Percentiles rank a stretch among this genome's conserved stretches.
These are phyloP conservation scores for Platycercus adscitus DNA, from an alignment of 2,113 vertebrate species.

Conservation along the genomic window DNA sequence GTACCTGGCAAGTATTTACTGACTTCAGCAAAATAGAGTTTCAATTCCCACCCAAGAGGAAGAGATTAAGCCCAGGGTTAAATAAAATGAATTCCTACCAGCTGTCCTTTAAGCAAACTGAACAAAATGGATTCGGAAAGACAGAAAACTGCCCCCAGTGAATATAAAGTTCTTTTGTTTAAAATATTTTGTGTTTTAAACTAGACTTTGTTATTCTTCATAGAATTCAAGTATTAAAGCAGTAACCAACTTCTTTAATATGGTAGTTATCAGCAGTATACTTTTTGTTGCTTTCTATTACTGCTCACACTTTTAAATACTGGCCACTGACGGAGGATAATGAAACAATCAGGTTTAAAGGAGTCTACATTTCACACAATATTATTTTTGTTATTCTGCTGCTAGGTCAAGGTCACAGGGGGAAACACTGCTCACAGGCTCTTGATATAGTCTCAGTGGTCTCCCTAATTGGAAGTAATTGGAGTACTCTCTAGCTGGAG, in stretches of 20 bases:
- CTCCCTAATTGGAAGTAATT: background rate
- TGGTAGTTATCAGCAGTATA: background rate
- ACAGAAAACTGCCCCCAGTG: background rate
- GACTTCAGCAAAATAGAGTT: slow-evolving; percentile 2
- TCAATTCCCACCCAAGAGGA: background rate
- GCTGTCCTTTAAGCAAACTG: slow-evolving; percentile 27
- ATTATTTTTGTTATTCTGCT: background rate
- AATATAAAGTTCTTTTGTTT: background rate
- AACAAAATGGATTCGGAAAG: background rate
- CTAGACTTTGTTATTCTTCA: slow-evolving; percentile 1
- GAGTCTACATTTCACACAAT: background rate
- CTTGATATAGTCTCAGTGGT: background rate
- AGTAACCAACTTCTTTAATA: background rate
- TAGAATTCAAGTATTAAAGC: background rate
- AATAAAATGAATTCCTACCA: slow-evolving; percentile 41
- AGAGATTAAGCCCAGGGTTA: slow-evolving; percentile 43
- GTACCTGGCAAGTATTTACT: background rate
- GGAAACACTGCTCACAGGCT: background rate
- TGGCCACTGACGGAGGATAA: background rate
- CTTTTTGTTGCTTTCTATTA: background rate
- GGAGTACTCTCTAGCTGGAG: background rate
- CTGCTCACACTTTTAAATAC: background rate
- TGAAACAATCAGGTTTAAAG: background rate
- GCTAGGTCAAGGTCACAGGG: background rate
- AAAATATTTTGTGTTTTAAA: slow-evolving; percentile 17